Base-by-base conservation (phyloP, 2,797 vertebrate species). In the Acridotheres tristis region DNA sequence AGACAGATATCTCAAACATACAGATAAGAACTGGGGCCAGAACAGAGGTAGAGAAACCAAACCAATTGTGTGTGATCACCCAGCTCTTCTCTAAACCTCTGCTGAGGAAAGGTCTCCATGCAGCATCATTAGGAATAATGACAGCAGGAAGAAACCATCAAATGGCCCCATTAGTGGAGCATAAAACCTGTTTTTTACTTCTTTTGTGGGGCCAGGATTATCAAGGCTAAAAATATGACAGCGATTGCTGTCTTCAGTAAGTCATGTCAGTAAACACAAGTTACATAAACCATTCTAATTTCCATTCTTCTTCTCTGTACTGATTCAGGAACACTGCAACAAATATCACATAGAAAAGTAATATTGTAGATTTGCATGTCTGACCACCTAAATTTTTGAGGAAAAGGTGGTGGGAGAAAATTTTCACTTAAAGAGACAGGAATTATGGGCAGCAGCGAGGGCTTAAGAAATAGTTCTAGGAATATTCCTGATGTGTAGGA, bases 21-120 rank as follows among this genome's bases (percentile, higher is more conserved):
- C 22, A 74, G 34, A 23, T 17, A 45, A 78, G 12, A 40, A 14
- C 47, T 23, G 30, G 4, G 22, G 3, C 30, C 45, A 65, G 11
- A 38, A 66, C 16, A 63, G 30, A 58, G 6, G 15, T 8, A 75
- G 16, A 61, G 34, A 62, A 58, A 69, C 5, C 13, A 21, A 61
- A 14, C 16, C 20, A 21, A 29, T 5, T 2, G 0, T n/a, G 3
- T 59, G 21, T 58, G 36, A 21, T 36, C 11, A 72, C 19, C 13
- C 27, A 72, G 30, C 1, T 25, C 29, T 94, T 69, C n/a, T 54
- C 20, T 25, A 88, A 79, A 63, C 5, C 4, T 89, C 53, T 67
- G 27, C 27, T 7, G 1, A 76, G 29, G 34, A 88, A 25, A 65
- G 34, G 11, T 61, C 43, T 54, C 17, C 43, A 42, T 0, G 0